Evolutionary conservation across 2,888 invertebrate genomes (phyloP), one percentile per base, ranked within the genome.

Genomic region (Andrena bicolor): DNA sequence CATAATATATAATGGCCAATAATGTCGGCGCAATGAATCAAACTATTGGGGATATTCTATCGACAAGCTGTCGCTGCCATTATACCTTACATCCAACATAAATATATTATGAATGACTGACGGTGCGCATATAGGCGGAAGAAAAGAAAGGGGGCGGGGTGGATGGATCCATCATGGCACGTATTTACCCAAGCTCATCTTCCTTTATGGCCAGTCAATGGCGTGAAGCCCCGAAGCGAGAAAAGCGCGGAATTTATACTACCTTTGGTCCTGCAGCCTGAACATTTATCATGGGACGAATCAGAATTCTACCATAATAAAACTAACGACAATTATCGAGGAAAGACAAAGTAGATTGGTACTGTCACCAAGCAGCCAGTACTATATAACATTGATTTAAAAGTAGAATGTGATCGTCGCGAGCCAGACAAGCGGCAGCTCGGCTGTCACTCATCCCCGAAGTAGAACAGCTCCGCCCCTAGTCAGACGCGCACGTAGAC

Each of bases 61-160:
- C 90, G 90, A 87, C 89, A 89, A 88, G 73, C 88, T 88, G 89
- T 89, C 89, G 81, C 73, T 74, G 84, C 89, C 74, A 90, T 90
- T 89, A 86, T 85, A 86, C 85, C 80, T 88, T 86, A 84, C 84
- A 89, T 74, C 82, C 80, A 83, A 68, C 87, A 86, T 90, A 88
- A 90, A 89, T 90, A 88, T 88, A 86, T 89, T 89, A 89, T 85
- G 75, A 84, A 86, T 79, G 83, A 83, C 76, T 81, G 83, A 73
- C 78, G 53, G 20, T 72, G 71, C 75, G 35, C 71, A 72, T 53
- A 13, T 28, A 41, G 10, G 10, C 63, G 16, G 49, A 64, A 53
- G 58, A 75, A 75, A 76, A 68, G 13, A 72, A 60, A 30, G 28
- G 61, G 53, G 6, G 41, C 16, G 13, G 51, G 48, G 16, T 60